Base-by-base conservation (phyloP, 2,888 invertebrate genomes). In the Cacoxenus indagator region DNA sequence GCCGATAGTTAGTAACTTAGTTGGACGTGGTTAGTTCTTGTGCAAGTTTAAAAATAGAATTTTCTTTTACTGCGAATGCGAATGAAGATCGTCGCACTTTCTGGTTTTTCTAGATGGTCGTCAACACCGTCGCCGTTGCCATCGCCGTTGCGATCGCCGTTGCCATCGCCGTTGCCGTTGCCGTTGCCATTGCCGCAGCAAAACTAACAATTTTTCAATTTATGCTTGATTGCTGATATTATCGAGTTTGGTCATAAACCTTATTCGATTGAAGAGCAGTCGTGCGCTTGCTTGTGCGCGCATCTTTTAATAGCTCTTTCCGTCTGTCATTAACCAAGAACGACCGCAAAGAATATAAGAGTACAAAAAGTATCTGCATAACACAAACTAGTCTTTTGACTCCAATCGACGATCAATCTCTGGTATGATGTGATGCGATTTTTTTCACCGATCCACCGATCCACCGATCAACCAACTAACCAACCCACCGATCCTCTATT, bases 231-330 rank as follows among this genome's bases (percentile, higher is more conserved):
- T 71, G 73, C 73, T 69, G 74, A 71, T 73, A 74, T 74, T 74
- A 70, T 68, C 75, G 70, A 68, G 70, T 70, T 72, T 66, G 68
- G 69, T 70, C 70, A 75, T 73, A 74, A 74, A 70, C 73, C 74
- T 76, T 76, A 77, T 79, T 76, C 76, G 75, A 31, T 31, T 31
- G 5, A 9, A 31, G 31, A 78, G 76, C 11, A 78, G 76, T 78
- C 79, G 79, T 79, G 79, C 19, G 51, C 51, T 54, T 54, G n/a
- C n/a, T n/a, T n/a, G n/a, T n/a, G 19, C 24, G 24, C 24, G 31
- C 31, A 31, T 54, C 24, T 54, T 54, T 22, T 54, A 54, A 54
- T 54, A 24, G 51, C 24, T 17, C 24, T 22, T 31, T 31, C 31
- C 31, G 5, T 31, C 9, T 31, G 31, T 9, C 31, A 31, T 31